Evolutionary conservation across 2,113 vertebrate genomes (phyloP).

Genomic region (Myrmecophaga tridactyla): DNA sequence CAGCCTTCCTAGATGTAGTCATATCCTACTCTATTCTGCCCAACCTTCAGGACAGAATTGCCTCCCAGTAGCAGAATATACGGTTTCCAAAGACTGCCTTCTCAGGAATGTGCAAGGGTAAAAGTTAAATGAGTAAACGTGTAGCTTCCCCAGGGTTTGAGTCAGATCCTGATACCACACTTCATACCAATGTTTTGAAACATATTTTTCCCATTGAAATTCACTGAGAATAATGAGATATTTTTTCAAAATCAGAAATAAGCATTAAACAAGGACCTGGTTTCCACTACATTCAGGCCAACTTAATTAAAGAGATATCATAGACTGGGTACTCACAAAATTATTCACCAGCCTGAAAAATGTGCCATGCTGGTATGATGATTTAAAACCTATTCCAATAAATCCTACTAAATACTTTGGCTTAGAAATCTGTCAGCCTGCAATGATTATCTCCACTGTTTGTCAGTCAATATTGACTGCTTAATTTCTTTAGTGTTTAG

Average conservation of each 20-base stretch:
- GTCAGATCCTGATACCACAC: neutral
- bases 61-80: accelerated
- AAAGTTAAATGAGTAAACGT: neutral
- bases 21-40: neutral
- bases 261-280: too few species aligned
- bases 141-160: neutral
- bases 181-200: neutral
- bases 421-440: neutral
- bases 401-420: too few species aligned
- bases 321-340: neutral
- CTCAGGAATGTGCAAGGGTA: neutral
- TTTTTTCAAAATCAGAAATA: neutral
- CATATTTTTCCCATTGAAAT: neutral
- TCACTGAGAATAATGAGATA: neutral
- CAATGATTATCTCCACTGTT: neutral
- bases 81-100: neutral
- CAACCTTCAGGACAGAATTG: neutral
- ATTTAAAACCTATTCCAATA: too few species aligned
- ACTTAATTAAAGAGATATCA: neutral
- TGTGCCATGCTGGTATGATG: neutral
- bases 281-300: neutral
- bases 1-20: neutral
- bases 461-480: neutral
- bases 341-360: neutral
- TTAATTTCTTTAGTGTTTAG: neutral